A percentile compares a stretch with the other conserved stretches of the same genome.
phyloP scores from a whole-genome alignment of 2,888 invertebrate genomes.

The Heterodera filipjevi region DNA sequence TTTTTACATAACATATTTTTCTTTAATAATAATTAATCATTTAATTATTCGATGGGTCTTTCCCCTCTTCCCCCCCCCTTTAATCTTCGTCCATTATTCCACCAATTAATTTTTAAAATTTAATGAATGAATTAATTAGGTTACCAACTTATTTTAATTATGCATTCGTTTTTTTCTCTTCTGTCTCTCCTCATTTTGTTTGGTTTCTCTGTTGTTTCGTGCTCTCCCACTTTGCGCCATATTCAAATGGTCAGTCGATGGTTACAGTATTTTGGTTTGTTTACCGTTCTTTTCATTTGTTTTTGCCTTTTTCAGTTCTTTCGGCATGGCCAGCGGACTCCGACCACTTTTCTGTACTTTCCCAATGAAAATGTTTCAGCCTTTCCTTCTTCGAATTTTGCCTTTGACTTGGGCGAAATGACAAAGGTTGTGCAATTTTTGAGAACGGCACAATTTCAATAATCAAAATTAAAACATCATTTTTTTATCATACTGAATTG shows the following conservation, averaged over 20 bases:
- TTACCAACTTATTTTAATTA: background rate
- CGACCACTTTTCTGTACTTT: constrained; percentile 46
- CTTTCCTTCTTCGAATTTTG: constrained; percentile 34
- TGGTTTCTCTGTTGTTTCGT: background rate
- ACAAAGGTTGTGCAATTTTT: constrained; percentile 37
- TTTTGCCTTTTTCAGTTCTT: constrained; percentile 15
- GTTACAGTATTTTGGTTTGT: background rate
- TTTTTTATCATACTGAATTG: too few relatives aligned
- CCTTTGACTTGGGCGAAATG: constrained; percentile 48
- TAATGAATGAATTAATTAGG: background rate
- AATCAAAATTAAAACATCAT: too few relatives aligned
- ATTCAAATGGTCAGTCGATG: constrained; percentile 16
- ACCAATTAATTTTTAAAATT: background rate
- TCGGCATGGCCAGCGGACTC: constrained; percentile 52
- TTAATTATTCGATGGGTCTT: too few relatives aligned
- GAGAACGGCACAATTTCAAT: too few relatives aligned
- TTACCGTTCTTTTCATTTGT: background rate
- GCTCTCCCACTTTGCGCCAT: constrained; percentile 6
- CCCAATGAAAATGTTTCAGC: constrained; percentile 38
- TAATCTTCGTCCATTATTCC: too few relatives aligned
- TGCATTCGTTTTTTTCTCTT: background rate
- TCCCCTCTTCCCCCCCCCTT: too few relatives aligned
- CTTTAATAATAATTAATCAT: too few relatives aligned
- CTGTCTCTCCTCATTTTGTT: background rate
- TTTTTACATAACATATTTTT: too few relatives aligned